Evolutionary conservation across 1,140 invertebrate genomes (phyloP).

Genomic region (Drosophila sucinea): DNA sequence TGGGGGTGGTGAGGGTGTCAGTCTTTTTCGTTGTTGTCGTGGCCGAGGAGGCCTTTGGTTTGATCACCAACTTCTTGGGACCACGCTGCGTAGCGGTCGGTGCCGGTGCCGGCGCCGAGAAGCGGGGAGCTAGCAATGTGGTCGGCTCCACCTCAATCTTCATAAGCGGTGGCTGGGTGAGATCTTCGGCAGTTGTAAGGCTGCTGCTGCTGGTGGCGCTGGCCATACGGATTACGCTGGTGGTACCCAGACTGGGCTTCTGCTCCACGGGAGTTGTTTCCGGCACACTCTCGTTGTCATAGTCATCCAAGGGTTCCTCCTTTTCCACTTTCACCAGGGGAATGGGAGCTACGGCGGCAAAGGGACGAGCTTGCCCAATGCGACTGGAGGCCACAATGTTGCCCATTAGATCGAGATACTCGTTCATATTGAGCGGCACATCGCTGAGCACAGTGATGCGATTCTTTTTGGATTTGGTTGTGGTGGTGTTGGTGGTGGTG

Average conservation of each 20-base stretch:
- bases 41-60: slow-evolving; percentile 70
- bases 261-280: slow-evolving; percentile 32
- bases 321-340: slow-evolving; percentile 78
- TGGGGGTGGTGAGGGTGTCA: slow-evolving; percentile 38
- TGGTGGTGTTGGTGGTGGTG: background rate
- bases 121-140: slow-evolving; percentile 48
- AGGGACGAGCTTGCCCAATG: slow-evolving; percentile 56
- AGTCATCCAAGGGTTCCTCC: slow-evolving; percentile 74
- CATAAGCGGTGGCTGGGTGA: slow-evolving; percentile 58
- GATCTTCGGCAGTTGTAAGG: slow-evolving; percentile 52
- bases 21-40: slow-evolving; percentile 63
- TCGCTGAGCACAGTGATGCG: slow-evolving; percentile 77
- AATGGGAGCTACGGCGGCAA: slow-evolving; percentile 67
- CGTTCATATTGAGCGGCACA: slow-evolving; percentile 80
- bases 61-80: slow-evolving; percentile 81
- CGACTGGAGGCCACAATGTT: slow-evolving; percentile 80
- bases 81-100: slow-evolving; percentile 52
- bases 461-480: slow-evolving; percentile 70
- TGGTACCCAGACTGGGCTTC: slow-evolving; percentile 62
- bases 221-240: slow-evolving; percentile 80
- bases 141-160: slow-evolving; percentile 67
- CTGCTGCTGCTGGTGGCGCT: slow-evolving; percentile 45
- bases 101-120: slow-evolving; percentile 46
- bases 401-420: slow-evolving; percentile 78
- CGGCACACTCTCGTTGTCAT: slow-evolving; percentile 42